Percentiles rank a stretch among this genome's conserved stretches.
Evolutionary conservation across 92 coral and sea anemone genomes (phyloP).

Genomic region (Pocillopora meandrina): DNA sequence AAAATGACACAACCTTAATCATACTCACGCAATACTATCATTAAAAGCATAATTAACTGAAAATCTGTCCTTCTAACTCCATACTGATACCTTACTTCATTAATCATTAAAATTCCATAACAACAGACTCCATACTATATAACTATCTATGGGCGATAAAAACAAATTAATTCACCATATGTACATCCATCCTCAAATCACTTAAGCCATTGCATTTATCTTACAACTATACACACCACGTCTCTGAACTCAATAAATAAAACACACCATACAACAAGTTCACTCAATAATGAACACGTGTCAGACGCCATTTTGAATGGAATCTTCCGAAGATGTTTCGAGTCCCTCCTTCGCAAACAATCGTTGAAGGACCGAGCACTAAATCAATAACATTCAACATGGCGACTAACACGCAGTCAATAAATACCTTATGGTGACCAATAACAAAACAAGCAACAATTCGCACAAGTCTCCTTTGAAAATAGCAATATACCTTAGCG

Average conservation of each 20-base stretch:
- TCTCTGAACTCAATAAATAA: conserved; percentile 39
- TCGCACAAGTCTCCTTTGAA: too few relatives aligned
- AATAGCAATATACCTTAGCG: too few relatives aligned
- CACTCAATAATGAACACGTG: background rate
- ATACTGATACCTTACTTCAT: background rate
- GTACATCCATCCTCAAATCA: conserved; percentile 42
- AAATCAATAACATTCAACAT: conserved; percentile 3
- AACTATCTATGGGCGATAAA: conserved; percentile 1
- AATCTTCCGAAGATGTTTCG: conserved; percentile 26
- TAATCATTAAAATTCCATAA: conserved; percentile 13
- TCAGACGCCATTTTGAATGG: conserved; percentile 21
- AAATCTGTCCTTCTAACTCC: background rate
- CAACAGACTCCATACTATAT: background rate
- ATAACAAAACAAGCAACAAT: too few relatives aligned
- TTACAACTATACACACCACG: conserved; percentile 43
- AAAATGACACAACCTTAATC: background rate
- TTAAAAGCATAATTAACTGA: conserved; percentile 1
- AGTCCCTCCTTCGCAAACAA: background rate
- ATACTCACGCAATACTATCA: background rate
- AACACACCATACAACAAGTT: background rate
- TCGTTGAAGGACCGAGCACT: background rate
- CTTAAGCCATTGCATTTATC: conserved; percentile 29
- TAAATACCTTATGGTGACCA: background rate
- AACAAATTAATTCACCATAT: conserved; percentile 22
- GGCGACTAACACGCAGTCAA: conserved; percentile 10